Percentiles rank a stretch among this genome's conserved stretches.
Evolutionary conservation across 2,797 vertebrate genomes (phyloP).

Genomic region (Sciurus vulgaris): DNA sequence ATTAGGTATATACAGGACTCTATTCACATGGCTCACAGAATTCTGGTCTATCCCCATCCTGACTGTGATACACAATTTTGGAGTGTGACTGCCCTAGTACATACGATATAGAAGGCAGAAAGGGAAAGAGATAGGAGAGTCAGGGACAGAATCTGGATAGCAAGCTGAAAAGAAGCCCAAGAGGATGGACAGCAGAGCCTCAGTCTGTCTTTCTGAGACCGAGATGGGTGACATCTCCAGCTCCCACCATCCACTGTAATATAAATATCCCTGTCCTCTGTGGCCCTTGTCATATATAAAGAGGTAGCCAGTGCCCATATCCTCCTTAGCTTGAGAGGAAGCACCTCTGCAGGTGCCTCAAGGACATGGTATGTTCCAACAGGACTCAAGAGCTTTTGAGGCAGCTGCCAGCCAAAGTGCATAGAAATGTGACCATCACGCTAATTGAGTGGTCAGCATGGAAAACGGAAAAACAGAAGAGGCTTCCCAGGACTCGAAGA

Average conservation of each 20-base stretch:
- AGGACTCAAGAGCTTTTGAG: background rate
- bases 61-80: too few species aligned
- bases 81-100: too few species aligned
- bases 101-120: background rate
- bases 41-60: too few species aligned
- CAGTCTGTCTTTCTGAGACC: background rate
- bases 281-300: too few species aligned
- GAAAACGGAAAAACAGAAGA: background rate
- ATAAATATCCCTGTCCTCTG: rapidly evolving
- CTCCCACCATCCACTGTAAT: background rate
- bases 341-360: background rate
- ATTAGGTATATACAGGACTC: too few species aligned
- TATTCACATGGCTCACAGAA: too few species aligned
- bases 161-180: background rate
- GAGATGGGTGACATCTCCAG: background rate
- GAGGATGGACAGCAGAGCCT: rapidly evolving
- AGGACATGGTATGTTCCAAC: background rate
- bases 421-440: background rate
- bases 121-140: too few species aligned
- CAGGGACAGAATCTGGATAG: background rate
- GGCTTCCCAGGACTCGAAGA: background rate
- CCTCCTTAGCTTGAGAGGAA: slow-evolving; percentile 71
- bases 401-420: background rate
- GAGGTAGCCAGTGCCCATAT: background rate
- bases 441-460: too few species aligned